Evolutionary conservation across 2,797 vertebrate species (phyloP).

Genomic region (Taeniopygia guttata): DNA sequence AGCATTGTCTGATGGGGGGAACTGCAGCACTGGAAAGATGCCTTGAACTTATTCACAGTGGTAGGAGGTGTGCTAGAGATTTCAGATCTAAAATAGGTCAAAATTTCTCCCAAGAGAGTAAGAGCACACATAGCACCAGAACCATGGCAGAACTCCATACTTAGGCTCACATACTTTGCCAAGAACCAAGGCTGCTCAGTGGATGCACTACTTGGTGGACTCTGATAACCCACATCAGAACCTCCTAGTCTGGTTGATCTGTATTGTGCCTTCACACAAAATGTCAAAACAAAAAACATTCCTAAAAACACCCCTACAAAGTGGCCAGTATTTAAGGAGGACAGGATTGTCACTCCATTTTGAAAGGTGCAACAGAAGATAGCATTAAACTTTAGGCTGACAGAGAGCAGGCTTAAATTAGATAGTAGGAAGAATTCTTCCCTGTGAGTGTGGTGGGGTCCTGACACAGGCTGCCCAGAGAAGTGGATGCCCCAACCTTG

Average conservation of each 20-base stretch:
- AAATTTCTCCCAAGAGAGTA: not conserved
- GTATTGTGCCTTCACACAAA: not conserved
- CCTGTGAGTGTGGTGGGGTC: not conserved
- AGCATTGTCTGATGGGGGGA: not conserved
- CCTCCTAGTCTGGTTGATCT: not conserved
- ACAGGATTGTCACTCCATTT: not conserved
- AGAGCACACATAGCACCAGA: not conserved
- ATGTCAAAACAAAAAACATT: not conserved
- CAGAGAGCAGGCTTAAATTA: not conserved
- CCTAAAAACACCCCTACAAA: not conserved
- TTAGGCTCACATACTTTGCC: not conserved
- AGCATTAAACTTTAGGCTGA: not conserved
- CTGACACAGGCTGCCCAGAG: not conserved
- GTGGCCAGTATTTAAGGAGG: not conserved
- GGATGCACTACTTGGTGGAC: too few relatives aligned
- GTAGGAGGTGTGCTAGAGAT: not conserved
- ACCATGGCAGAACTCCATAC: fast-evolving
- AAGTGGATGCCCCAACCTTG: not conserved
- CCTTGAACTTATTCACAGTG: not conserved
- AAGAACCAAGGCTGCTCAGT: not conserved
- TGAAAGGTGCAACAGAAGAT: not conserved
- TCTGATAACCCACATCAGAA: not conserved
- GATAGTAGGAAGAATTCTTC: not conserved
- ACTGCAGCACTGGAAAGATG: not conserved
- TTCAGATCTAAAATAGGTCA: not conserved